Evolutionary conservation across 2,113 vertebrate species (phyloP), one percentile per base, ranked within the genome.

Genomic region (Todiramphus saurophagus): DNA sequence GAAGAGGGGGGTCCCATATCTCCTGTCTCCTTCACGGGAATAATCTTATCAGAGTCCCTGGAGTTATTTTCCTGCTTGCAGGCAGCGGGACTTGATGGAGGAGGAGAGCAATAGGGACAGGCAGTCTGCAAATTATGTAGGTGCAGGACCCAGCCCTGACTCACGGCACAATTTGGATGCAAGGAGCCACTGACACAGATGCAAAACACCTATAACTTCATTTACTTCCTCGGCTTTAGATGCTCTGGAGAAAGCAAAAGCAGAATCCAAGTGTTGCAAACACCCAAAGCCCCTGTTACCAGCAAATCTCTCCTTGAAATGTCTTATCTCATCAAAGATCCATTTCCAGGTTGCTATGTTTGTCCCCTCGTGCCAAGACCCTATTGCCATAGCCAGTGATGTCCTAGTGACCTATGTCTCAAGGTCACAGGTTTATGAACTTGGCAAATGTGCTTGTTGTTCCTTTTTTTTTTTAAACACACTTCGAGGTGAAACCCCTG

Each of bases 101-200:
- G 68, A 89, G 51, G 44, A 84, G 62, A 91, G 80, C 77, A 43
- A 79, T 44, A 75, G 74, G 90, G 69, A 89, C 66, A 50, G 86
- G 77, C 94, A 96, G 80, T 5, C 56, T 84, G 86, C 64, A 86
- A 60, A 78, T 82, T 6, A 9, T 13, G 59, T 18, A 53, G 88
- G 62, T 91, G 78, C 63, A 66, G 75, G 89, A 64, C 81, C 8
- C 87, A 91, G 77, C 77, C 73, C 73, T 3, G 12, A 12, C 6
- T 64, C 35, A 0, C 30, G 24, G 93, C 62, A 43, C 55, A 39
- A 5, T 89, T 69, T 21, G 50, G 27, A 19, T 67, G 70, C 74
- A 10, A 56, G 7, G 67, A 79, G 87, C 27, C 63, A 41, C 62
- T 1, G 0, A 2, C 1, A 13, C 0, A 8, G 89, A 28, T 12